phyloP scores from a whole-genome alignment of 2,113 vertebrate species.

The Colaptes auratus region DNA sequence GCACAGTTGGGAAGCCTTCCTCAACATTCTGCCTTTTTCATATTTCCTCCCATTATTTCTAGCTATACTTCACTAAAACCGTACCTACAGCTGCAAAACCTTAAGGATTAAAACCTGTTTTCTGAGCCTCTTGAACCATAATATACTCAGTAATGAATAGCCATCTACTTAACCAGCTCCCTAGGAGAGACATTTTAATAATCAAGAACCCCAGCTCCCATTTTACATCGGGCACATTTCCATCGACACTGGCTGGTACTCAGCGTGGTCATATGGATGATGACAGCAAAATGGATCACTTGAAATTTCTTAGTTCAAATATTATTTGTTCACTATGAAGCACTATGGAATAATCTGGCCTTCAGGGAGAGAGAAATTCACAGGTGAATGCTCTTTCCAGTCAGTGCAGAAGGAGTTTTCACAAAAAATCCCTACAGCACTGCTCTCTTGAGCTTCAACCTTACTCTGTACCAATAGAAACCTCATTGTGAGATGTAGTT shows the following conservation, averaged over 20 bases:
- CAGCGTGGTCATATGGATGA: neutral
- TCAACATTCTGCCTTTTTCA: neutral
- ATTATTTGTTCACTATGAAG: neutral
- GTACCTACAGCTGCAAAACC: neutral
- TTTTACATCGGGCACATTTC: neutral
- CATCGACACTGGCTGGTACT: neutral
- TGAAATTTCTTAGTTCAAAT: conserved; percentile 10
- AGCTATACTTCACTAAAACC: neutral
- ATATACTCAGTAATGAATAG: neutral
- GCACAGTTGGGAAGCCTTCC: neutral
- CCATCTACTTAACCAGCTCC: neutral
- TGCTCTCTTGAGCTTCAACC: neutral
- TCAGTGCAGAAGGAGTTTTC: neutral
- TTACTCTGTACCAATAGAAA: neutral
- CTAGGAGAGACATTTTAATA: neutral
- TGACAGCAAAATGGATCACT: neutral
- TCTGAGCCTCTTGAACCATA: neutral
- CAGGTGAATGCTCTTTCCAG: neutral
- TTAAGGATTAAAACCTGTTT: neutral
- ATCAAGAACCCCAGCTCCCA: neutral
- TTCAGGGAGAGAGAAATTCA: neutral
- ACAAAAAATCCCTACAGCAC: neutral
- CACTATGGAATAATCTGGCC: neutral
- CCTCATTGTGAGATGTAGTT: neutral
- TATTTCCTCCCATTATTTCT: neutral